Percentiles rank a stretch among this genome's conserved stretches.
These are phyloP conservation scores for Actenoides hombroni DNA, from an alignment of 2,113 vertebrate species.

Conservation along the genomic window DNA sequence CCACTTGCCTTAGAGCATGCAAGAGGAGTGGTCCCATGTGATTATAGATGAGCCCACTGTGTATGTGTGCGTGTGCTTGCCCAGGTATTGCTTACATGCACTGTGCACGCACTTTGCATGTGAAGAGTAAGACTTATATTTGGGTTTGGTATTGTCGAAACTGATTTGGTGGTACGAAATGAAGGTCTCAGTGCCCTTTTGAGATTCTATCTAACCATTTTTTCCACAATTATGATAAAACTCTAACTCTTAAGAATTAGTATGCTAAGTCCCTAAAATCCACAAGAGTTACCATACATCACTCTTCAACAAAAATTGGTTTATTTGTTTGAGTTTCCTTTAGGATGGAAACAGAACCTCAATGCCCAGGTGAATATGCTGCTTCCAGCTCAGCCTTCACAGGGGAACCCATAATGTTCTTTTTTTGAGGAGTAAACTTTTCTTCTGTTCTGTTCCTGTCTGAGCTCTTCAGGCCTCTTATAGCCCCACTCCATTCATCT, in stretches of 20 bases:
- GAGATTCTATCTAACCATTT: background rate
- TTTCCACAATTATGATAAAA: background rate
- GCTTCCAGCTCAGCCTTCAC: background rate
- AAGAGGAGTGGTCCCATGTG: background rate
- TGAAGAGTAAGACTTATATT: background rate
- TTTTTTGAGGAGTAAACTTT: background rate
- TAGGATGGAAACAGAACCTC: background rate
- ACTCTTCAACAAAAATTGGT: background rate
- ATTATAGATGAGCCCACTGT: background rate
- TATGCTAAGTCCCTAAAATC: background rate
- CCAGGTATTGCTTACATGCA: background rate
- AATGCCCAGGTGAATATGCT: fast-evolving
- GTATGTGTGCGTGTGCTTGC: fast-evolving
- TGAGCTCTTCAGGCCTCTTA: background rate
- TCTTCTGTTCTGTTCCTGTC: background rate
- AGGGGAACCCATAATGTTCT: background rate
- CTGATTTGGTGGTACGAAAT: background rate
- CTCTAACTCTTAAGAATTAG: background rate
- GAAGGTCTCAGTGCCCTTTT: background rate
- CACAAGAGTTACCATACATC: background rate
- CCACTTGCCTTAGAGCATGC: fast-evolving
- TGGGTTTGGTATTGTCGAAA: background rate
- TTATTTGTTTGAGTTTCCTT: background rate
- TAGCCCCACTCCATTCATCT: background rate
- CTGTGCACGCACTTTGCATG: background rate